A percentile compares a stretch with the other conserved stretches of the same genome.
phyloP scores from a whole-genome alignment of 1,140 invertebrate species.

The Penaeus indicus region DNA sequence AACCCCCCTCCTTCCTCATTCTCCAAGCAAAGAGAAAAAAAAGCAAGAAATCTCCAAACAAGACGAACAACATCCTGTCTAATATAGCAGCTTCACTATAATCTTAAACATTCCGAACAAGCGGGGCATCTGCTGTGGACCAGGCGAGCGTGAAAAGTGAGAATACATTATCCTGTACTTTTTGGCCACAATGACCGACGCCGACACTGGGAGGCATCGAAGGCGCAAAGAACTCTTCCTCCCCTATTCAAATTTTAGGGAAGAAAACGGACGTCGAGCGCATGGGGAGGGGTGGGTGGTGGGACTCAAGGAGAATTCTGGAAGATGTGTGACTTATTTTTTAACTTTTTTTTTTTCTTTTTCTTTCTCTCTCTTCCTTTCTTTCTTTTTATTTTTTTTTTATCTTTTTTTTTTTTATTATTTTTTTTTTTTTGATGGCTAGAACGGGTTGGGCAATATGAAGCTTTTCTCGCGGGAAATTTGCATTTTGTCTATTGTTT shows the following conservation, averaged over 20 bases:
- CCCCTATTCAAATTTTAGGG: too few species aligned
- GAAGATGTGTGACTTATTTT: neutral
- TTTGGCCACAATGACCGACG: too few species aligned
- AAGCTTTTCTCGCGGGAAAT: too few species aligned
- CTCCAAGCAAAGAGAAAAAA: too few species aligned
- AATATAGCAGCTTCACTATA: neutral
- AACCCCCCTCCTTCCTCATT: too few species aligned
- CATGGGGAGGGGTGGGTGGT: neutral
- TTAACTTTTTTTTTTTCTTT: neutral
- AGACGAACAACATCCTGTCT: too few species aligned
- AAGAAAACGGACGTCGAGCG: neutral
- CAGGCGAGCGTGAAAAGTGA: constrained; percentile 1
- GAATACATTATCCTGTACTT: neutral
- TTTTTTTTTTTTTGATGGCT: too few species aligned
- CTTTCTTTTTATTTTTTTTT: neutral
- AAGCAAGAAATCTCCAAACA: too few species aligned
- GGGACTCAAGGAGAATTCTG: neutral
- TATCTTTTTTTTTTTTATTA: neutral
- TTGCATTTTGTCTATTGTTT: too few species aligned
- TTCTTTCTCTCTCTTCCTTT: neutral
- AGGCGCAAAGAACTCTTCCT: too few species aligned
- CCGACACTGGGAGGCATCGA: too few species aligned
- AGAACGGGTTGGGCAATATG: too few species aligned
- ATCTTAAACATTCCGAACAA: constrained; percentile 11
- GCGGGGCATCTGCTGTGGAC: constrained; percentile 1